Conservation (phyloP, 2,113 vertebrate genomes). For the Podiceps cristatus region DNA sequence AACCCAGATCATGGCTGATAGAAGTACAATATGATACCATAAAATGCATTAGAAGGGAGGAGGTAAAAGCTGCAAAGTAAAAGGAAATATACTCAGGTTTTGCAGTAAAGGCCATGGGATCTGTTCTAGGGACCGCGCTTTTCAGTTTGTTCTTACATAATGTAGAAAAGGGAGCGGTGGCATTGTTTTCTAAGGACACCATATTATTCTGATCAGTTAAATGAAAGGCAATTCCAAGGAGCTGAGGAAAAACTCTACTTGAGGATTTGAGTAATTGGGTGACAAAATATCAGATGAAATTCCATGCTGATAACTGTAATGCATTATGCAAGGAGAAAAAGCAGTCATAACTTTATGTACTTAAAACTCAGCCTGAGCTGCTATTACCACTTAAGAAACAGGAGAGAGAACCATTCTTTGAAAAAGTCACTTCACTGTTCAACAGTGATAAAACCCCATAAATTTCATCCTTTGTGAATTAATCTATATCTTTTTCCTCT, state of each 20-base stretch:
- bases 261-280: background rate
- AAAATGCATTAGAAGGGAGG: background rate
- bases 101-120: background rate
- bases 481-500: background rate
- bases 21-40: background rate
- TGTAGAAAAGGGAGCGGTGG: background rate
- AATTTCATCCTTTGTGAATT: background rate
- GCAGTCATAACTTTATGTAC: background rate
- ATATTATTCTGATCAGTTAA: background rate
- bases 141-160: background rate
- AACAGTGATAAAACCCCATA: background rate
- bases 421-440: background rate
- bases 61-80: background rate
- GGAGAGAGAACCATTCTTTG: background rate
- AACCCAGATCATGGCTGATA: background rate
- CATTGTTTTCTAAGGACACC: background rate
- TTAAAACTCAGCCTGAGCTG: background rate
- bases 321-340: background rate
- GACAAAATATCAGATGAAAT: background rate
- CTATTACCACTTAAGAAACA: background rate
- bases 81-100: background rate
- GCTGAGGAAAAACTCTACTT: background rate
- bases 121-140: background rate
- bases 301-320: background rate
- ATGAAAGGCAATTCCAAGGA: background rate